These are phyloP conservation scores for Megalopta genalis DNA, from an alignment of 1,140 invertebrate species.

Conservation along the genomic window DNA sequence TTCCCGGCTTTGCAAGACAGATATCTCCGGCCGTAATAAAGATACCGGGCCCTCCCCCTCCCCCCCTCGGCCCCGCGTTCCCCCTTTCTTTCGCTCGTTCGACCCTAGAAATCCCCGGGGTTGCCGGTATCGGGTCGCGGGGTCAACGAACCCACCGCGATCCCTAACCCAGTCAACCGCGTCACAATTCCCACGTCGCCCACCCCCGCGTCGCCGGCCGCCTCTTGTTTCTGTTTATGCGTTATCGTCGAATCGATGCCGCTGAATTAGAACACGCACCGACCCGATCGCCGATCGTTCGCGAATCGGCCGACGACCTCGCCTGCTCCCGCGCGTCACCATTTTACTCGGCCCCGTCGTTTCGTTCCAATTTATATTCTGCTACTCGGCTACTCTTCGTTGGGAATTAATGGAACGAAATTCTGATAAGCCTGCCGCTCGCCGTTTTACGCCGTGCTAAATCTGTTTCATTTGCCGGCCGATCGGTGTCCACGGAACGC, in stretches of 20 bases:
- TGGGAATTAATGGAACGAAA: no score
- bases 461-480: no score
- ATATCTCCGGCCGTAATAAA: conserved; percentile 42
- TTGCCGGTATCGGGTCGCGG: conserved; percentile 63
- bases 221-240: conserved; percentile 47
- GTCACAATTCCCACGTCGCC: conserved; percentile 64
- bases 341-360: no score
- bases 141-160: conserved; percentile 74
- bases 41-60: background rate
- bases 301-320: background rate
- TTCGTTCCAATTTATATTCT: no score
- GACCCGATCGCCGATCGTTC: background rate
- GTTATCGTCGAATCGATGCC: conserved; percentile 55
- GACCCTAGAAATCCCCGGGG: conserved; percentile 61
- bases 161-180: conserved; percentile 78
- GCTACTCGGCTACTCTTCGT: no score
- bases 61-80: background rate
- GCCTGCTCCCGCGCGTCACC: no score
- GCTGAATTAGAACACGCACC: conserved; percentile 43
- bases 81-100: conserved; percentile 57
- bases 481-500: no score
- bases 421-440: no score
- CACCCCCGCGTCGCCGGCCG: conserved; percentile 35
- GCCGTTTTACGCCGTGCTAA: no score
- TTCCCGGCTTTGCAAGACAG: conserved; percentile 33